Percentiles rank a stretch among this genome's conserved stretches.
Evolutionary conservation across 2,888 invertebrate species (phyloP).

Genomic region (Hipparchia semele): DNA sequence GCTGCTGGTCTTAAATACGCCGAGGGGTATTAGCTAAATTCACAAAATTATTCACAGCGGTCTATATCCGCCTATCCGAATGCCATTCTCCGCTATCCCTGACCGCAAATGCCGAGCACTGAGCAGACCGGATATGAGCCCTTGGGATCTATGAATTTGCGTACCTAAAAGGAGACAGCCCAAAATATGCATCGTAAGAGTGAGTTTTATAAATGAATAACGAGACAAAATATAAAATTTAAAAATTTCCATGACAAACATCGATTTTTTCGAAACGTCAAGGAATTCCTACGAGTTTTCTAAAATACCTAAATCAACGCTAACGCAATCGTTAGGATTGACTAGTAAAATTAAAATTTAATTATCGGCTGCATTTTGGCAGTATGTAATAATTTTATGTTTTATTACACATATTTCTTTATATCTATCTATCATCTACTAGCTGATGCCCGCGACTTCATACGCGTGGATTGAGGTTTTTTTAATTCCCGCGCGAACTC

Average conservation of each 20-base stretch:
- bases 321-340: no score
- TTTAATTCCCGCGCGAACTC: no score
- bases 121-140: not conserved
- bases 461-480: no score
- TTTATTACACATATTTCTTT: no score
- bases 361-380: no score
- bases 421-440: no score
- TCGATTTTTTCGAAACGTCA: not conserved
- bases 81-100: constrained; percentile 12
- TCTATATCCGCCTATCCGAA: constrained; percentile 11
- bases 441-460: no score
- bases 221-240: not conserved
- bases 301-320: no score
- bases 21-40: not conserved
- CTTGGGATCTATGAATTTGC: constrained; percentile 6
- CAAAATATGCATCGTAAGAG: not conserved
- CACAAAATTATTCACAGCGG: constrained; percentile 1
- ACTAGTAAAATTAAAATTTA: no score
- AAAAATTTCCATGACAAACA: no score
- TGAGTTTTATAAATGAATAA: not conserved
- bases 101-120: constrained; percentile 13
- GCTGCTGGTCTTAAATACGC: not conserved
- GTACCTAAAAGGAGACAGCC: not conserved
- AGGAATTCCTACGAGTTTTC: no score
- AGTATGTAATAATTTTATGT: no score